phyloP scores from a whole-genome alignment of 1,140 invertebrate genomes.

The Holcopasites calliopsidis region DNA sequence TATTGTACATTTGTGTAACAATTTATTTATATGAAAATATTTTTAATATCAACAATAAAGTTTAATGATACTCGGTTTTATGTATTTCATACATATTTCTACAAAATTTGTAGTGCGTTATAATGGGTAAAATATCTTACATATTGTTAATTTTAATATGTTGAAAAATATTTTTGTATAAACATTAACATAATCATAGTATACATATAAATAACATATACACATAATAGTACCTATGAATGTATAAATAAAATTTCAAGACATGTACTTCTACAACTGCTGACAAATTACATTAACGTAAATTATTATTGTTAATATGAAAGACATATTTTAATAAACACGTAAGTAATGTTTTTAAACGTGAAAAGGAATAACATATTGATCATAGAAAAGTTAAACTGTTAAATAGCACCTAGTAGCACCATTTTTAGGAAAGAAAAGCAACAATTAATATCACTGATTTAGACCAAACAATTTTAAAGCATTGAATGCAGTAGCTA shows the following conservation, averaged over 20 bases:
- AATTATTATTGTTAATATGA: not conserved
- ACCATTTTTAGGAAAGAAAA: slow-evolving; percentile 32
- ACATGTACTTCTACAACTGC: not conserved
- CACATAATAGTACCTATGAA: slow-evolving; percentile 18
- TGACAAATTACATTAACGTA: not conserved
- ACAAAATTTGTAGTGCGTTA: slow-evolving; percentile 21
- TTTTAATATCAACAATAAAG: slow-evolving; percentile 69
- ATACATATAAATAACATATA: slow-evolving; percentile 28
- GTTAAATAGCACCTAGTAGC: slow-evolving; percentile 55
- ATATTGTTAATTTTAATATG: slow-evolving; percentile 17
- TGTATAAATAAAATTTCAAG: slow-evolving; percentile 33
- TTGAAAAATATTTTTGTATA: slow-evolving; percentile 36
- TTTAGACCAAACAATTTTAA: slow-evolving; percentile 94
- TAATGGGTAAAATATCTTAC: slow-evolving; percentile 23
- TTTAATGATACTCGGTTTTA: slow-evolving; percentile 48
- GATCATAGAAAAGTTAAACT: slow-evolving; percentile 38
- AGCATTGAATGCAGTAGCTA: slow-evolving; percentile 96
- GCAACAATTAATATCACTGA: slow-evolving; percentile 83
- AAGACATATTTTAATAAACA: slow-evolving; percentile 23
- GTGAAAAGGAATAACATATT: not conserved
- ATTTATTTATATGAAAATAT: slow-evolving; percentile 74
- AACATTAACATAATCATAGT: too few relatives aligned
- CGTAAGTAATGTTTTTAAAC: slow-evolving; percentile 3
- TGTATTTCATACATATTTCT: slow-evolving; percentile 27
- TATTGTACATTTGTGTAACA: slow-evolving; percentile 49